These are phyloP conservation scores for Physella acuta DNA, from an alignment of 1,140 invertebrate genomes.

Conservation along the genomic window DNA sequence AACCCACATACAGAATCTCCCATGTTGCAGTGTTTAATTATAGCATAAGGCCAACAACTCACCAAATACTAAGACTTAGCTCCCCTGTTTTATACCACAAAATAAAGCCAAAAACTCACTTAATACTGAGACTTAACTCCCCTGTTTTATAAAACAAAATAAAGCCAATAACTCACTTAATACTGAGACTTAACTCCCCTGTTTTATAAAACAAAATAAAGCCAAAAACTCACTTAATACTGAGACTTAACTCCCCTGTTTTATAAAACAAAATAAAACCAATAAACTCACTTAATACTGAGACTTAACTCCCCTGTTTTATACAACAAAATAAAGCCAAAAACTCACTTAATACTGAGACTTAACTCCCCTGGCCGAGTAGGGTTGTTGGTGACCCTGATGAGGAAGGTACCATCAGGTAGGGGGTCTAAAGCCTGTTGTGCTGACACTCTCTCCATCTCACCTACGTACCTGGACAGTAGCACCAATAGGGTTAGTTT, in stretches of 20 bases:
- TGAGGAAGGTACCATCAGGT: conserved; percentile 84
- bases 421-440: conserved; percentile 75
- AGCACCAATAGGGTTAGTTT: conserved; percentile 2
- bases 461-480: conserved; percentile 69
- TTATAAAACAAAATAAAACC: neutral
- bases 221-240: too few relatives aligned
- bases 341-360: conserved; percentile 83
- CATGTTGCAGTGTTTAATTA: too few relatives aligned
- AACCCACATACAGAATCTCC: too few relatives aligned
- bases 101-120: neutral
- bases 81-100: neutral
- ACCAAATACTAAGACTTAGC: too few relatives aligned
- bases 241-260: neutral
- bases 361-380: conserved; percentile 67
- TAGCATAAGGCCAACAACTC: neutral
- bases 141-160: neutral
- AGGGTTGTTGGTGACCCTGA: conserved; percentile 74
- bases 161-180: neutral
- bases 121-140: too few relatives aligned
- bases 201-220: neutral
- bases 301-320: conserved; percentile 74
- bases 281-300: conserved; percentile 66
- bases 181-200: too few relatives aligned
- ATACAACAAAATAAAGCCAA: too few relatives aligned
- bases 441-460: conserved; percentile 83